phyloP scores from a whole-genome alignment of 1,140 invertebrate species.

The Oscheius sp. region DNA sequence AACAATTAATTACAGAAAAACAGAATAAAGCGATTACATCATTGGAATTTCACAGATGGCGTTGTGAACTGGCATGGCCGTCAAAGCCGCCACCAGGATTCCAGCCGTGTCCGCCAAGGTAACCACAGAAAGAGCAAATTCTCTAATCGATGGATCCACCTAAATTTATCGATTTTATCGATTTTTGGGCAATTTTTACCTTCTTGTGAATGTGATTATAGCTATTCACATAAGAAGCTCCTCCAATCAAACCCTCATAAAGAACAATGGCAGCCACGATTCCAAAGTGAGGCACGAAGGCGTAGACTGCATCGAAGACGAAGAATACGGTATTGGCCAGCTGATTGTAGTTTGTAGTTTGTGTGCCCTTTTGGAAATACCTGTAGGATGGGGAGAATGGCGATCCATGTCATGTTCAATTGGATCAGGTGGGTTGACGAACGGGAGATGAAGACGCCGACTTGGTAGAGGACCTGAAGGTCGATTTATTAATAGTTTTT shows the following conservation, averaged over 20 bases:
- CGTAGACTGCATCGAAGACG: conserved; percentile 44
- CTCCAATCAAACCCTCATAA: conserved; percentile 66
- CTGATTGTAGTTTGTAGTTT: conserved; percentile 59
- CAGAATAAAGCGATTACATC: too few species aligned
- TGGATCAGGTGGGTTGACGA: conserved; percentile 77
- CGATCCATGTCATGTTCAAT: conserved; percentile 64
- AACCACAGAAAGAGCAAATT: background rate
- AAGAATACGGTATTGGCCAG: conserved; percentile 48
- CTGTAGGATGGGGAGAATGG: conserved; percentile 75
- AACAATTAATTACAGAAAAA: too few species aligned
- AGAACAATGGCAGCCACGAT: conserved; percentile 53
- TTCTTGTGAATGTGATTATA: conserved; percentile 76
- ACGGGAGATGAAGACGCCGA: conserved; percentile 82
- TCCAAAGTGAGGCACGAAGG: conserved; percentile 50
- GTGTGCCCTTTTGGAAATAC: conserved; percentile 61
- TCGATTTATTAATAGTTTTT: background rate
- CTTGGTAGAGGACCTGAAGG: conserved; percentile 79
- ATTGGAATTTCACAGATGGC: background rate
- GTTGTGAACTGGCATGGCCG: conserved; percentile 3
- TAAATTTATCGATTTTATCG: background rate
- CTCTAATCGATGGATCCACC: background rate
- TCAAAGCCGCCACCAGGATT: conserved; percentile 4
- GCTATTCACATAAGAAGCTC: conserved; percentile 83
- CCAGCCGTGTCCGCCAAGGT: background rate
- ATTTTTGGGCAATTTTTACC: conserved; percentile 64